Evolutionary conservation across 2,797 vertebrate species (phyloP), one percentile per base, ranked within the genome.

Genomic region (Denticeps clupeoides): DNA sequence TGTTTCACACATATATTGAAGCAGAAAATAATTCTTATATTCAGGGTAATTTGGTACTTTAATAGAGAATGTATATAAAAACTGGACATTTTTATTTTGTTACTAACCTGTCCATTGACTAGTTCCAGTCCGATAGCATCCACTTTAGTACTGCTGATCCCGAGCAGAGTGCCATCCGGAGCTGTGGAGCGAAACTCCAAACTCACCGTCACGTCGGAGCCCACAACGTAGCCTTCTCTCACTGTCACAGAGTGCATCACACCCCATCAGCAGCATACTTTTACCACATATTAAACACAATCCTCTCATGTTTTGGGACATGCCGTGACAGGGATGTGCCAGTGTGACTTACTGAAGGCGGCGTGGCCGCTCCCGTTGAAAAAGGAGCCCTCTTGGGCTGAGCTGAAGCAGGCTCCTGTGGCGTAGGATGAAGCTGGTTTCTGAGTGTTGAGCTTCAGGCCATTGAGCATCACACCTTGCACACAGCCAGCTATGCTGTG

Each of bases 71-170:
- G n/a, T n/a, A n/a, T n/a, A n/a, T n/a, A n/a, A n/a, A n/a, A n/a
- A n/a, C n/a, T n/a, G 24, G 24, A 25, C 25, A 4, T 24, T 24
- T 37, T 21, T n/a, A n/a, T n/a, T n/a, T 4, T 25, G 13, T 15
- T 29, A 33, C 76, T 47, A 52, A 90, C 88, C 89, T 93, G 91
- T 72, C 93, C 88, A 0, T 80, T 72, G 13, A 90, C 60, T 22
- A 98, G 74, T 69, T 97, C 93, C 54, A 97, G 63, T 4, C 94
- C 94, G 1, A 98, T 67, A 9, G 91, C 93, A 3, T 97, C 93
- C 1, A 96, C 87, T 45, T 88, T 94, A 2, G 89, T 81, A 1
- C 87, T 97, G 77, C 94, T 97, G 68, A 98, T 71, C 1, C 92
- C 93, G 0, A 98, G 57, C 5, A 97, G 79, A 37, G 90, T 65